Evolutionary conservation across 2,113 vertebrate genomes (phyloP), one percentile per base, ranked within the genome.

Genomic region (Pongo pygmaeus): DNA sequence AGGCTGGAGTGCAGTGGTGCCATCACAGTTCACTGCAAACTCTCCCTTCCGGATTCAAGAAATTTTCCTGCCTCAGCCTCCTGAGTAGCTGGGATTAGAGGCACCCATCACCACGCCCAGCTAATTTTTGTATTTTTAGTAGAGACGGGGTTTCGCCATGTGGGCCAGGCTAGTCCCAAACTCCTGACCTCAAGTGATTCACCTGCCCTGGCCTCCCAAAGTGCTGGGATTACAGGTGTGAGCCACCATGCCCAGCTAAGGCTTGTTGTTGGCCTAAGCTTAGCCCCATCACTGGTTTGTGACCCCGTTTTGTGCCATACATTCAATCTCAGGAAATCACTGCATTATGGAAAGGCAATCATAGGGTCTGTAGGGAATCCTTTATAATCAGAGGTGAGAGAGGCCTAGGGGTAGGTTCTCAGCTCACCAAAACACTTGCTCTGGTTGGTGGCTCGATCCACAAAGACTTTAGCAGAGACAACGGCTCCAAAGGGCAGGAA

Each of bases 381-480:
- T 30, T 6, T 8, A 64, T 14, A 74, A 67, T 91, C 72, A 55
- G 40, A 32, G 79, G 43, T n/a, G 48, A n/a, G 50, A 86, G 64
- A 74, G 25, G 72, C 25, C 40, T 6, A 17, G 4, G 52, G 61
- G 69, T 30, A 52, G 70, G 22, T 52, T 64, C 61, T 81, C 50
- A 38, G 93, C 99, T 99, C 97, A 99, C 99, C 99, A 52, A 99
- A 99, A 99, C 99, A 99, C 99, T 99, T 99, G 99, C 99, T 99
- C 99, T 99, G 99, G 99, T 99, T 99, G 98, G 99, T 99, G 97
- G 99, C 99, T 98, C 99, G 99, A 98, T 99, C 99, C 98, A 99
- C 99, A 98, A 99, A 99, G 97, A 99, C 99, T 99, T 99, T 99
- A 99, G 99, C 99, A 97, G 99, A 99, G 99, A 99, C 99, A 98